Conservation (phyloP, 2,888 invertebrate genomes). For the Cristatella mucedo region DNA sequence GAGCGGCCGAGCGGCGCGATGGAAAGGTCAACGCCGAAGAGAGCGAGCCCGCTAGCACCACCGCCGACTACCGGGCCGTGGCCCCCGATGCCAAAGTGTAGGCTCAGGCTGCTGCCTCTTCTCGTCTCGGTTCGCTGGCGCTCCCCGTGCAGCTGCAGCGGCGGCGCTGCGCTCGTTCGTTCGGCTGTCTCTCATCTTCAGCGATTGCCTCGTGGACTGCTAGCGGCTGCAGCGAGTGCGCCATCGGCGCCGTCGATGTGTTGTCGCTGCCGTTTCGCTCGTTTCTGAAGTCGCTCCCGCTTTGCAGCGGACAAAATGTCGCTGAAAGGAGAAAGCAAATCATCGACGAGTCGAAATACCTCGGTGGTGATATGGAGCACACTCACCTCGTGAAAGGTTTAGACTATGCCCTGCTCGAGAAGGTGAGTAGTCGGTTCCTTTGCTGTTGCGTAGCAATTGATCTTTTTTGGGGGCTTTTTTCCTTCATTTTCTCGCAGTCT, state of each 20-base stretch:
- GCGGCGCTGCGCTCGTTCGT: too few relatives aligned
- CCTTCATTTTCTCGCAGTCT: too few relatives aligned
- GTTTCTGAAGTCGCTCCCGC: not conserved
- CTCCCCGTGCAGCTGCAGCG: too few relatives aligned
- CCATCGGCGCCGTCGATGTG: not conserved
- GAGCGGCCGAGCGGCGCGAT: constrained; percentile 67
- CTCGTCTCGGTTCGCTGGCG: too few relatives aligned
- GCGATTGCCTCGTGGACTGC: too few relatives aligned
- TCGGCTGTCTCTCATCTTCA: too few relatives aligned
- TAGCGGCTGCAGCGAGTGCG: too few relatives aligned
- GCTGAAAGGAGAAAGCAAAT: constrained; percentile 83
- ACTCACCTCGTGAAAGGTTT: constrained; percentile 98
- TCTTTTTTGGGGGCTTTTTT: too few relatives aligned
- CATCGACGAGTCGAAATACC: constrained; percentile 95
- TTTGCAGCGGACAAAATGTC: constrained; percentile 26
- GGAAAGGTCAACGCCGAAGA: constrained; percentile 57
- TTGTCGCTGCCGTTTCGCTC: not conserved
- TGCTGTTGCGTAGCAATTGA: too few relatives aligned
- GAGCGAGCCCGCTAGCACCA: constrained; percentile 58
- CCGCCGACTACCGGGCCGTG: constrained; percentile 75
- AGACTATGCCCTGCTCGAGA: constrained; percentile 77
- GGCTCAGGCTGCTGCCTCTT: too few relatives aligned
- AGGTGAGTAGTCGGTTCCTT: constrained; percentile 53
- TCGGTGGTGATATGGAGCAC: constrained; percentile 99
- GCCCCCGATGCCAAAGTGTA: constrained; percentile 87